Conservation (phyloP, 2,888 invertebrate genomes). For the Sphecodes monilicornis region DNA sequence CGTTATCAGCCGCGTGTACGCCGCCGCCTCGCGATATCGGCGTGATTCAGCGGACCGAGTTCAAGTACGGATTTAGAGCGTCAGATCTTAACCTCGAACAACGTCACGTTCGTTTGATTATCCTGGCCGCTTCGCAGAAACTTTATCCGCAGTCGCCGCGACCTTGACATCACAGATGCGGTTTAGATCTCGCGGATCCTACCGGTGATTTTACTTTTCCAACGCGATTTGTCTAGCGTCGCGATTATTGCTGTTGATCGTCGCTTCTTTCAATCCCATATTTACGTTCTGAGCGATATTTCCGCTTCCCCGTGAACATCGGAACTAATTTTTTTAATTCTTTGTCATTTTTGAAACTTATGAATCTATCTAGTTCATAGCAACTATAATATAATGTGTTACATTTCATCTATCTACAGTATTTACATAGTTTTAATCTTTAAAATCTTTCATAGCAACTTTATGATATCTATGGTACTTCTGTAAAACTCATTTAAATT, state of each 20-base stretch:
- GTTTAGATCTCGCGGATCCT: background rate
- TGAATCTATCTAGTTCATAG: no score
- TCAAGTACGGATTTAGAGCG: slow-evolving; percentile 49
- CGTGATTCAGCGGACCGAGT: slow-evolving; percentile 64
- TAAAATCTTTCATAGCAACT: no score
- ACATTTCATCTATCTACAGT: no score
- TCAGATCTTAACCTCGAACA: slow-evolving; percentile 61
- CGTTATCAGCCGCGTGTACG: slow-evolving; percentile 22
- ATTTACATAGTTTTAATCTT: no score
- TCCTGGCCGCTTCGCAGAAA: slow-evolving; percentile 44
- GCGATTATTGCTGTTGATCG: background rate
- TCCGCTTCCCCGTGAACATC: background rate
- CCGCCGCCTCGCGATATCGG: slow-evolving; percentile 44
- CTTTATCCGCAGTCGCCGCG: slow-evolving; percentile 14
- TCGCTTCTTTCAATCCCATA: background rate
- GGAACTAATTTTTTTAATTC: background rate
- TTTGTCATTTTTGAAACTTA: no score
- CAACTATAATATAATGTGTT: no score
- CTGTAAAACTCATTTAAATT: no score
- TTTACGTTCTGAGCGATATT: background rate
- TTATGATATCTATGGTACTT: no score
- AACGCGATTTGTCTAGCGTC: background rate
- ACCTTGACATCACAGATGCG: slow-evolving; percentile 15
- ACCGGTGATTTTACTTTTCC: slow-evolving; percentile 5
- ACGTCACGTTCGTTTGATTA: slow-evolving; percentile 40